phyloP scores from a whole-genome alignment of 2,888 invertebrate genomes.

The Eurytoma adleriae region DNA sequence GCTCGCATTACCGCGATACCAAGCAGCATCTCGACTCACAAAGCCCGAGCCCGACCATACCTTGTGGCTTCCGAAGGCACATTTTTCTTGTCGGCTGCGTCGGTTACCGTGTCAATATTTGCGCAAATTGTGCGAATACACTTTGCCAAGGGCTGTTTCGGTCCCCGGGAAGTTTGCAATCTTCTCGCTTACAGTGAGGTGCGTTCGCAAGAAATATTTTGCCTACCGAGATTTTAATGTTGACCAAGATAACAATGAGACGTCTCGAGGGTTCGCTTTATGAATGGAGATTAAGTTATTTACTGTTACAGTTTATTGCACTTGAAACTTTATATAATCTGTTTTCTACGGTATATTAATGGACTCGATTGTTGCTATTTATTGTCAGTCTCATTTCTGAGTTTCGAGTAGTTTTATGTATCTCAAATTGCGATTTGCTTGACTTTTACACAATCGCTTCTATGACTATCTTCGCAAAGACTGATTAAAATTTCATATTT shows the following conservation, averaged over 20 bases:
- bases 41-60: slow-evolving; percentile 19
- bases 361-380: too few relatives aligned
- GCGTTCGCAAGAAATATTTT: background rate
- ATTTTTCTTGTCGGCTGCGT: background rate
- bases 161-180: background rate
- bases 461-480: too few relatives aligned
- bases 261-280: background rate
- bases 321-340: too few relatives aligned
- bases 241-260: background rate
- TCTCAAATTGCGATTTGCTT: too few relatives aligned
- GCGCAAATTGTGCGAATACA: slow-evolving; percentile 28
- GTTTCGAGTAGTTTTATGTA: too few relatives aligned
- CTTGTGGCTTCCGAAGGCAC: background rate
- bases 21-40: slow-evolving; percentile 24
- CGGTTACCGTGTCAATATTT: slow-evolving; percentile 42
- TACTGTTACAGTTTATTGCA: background rate
- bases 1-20: slow-evolving; percentile 22
- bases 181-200: background rate
- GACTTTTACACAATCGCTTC: too few relatives aligned
- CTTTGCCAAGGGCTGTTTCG: slow-evolving; percentile 1
- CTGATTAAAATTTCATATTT: too few relatives aligned
- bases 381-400: too few relatives aligned
- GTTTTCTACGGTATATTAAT: too few relatives aligned
- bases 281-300: background rate
- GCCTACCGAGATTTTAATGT: background rate